A percentile compares a stretch with the other conserved stretches of the same genome.
Evolutionary conservation across 2,113 vertebrate genomes (phyloP).

Genomic region (Carollia perspicillata): DNA sequence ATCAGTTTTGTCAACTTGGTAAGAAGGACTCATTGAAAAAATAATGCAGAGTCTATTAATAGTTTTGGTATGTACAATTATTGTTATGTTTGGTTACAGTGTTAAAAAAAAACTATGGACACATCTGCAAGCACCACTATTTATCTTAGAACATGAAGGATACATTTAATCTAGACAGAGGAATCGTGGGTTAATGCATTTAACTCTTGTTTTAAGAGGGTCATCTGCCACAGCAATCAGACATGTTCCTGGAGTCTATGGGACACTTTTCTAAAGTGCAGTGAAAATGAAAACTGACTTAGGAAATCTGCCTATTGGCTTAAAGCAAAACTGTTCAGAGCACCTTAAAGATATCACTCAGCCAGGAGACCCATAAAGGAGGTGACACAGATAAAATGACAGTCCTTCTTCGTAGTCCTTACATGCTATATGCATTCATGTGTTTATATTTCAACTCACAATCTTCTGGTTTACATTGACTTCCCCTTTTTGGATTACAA

Average conservation of each 20-base stretch:
- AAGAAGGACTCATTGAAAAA: background rate
- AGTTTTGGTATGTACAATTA: background rate
- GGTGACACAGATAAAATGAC: background rate
- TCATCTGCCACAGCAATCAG: background rate
- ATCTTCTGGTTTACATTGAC: background rate
- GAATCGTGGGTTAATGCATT: background rate
- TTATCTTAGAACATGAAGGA: background rate
- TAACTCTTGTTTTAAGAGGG: background rate
- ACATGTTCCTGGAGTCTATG: background rate
- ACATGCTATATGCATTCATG: background rate
- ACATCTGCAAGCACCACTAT: background rate
- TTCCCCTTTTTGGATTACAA: background rate
- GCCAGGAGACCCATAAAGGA: background rate
- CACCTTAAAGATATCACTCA: background rate
- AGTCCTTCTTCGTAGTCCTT: background rate
- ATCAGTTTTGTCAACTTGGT: background rate
- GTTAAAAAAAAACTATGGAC: background rate
- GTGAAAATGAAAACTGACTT: background rate
- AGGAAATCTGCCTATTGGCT: background rate
- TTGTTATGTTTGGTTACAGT: background rate
- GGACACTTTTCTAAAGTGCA: background rate
- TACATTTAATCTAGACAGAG: background rate
- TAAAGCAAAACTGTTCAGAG: background rate
- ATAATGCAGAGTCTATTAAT: background rate
- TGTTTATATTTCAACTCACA: background rate